These are phyloP conservation scores for Corythoichthys haematopterus DNA, from an alignment of 2,113 vertebrate species.

Conservation along the genomic window DNA sequence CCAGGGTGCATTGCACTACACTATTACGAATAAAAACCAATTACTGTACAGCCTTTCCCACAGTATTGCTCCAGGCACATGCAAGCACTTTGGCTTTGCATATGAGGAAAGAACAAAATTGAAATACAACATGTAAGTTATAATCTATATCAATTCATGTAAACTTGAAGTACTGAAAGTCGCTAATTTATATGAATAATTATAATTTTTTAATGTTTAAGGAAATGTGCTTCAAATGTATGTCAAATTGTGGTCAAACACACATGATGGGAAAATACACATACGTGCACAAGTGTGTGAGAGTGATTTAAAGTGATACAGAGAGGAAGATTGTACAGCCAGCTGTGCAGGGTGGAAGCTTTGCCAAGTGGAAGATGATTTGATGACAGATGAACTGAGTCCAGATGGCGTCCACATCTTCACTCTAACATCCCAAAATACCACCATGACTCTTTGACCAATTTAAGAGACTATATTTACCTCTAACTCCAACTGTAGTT, in stretches of 20 bases:
- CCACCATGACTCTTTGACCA: slow-evolving; percentile 6
- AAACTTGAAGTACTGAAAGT: background rate
- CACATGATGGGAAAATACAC: background rate
- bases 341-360: slow-evolving; percentile 49
- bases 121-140: background rate
- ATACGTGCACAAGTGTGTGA: slow-evolving; percentile 6
- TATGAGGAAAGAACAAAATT: slow-evolving; percentile 11
- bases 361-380: slow-evolving; percentile 56
- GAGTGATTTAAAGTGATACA: slow-evolving; percentile 24
- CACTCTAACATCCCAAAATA: slow-evolving; percentile 24
- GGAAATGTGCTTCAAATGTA: background rate
- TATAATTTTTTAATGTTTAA: background rate
- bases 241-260: slow-evolving; percentile 1
- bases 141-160: background rate
- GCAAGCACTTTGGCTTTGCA: background rate
- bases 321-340: slow-evolving; percentile 42
- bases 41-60: slow-evolving; percentile 41
- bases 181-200: background rate
- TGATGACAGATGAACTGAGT: slow-evolving; percentile 58
- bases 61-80: slow-evolving; percentile 35
- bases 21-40: slow-evolving; percentile 41
- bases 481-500: slow-evolving; percentile 7
- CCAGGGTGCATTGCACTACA: slow-evolving; percentile 27
- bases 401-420: slow-evolving; percentile 57
- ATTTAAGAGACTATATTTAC: slow-evolving; percentile 27